These are phyloP conservation scores for Trisateles emortualis DNA, from an alignment of 2,888 invertebrate genomes.

Conservation along the genomic window DNA sequence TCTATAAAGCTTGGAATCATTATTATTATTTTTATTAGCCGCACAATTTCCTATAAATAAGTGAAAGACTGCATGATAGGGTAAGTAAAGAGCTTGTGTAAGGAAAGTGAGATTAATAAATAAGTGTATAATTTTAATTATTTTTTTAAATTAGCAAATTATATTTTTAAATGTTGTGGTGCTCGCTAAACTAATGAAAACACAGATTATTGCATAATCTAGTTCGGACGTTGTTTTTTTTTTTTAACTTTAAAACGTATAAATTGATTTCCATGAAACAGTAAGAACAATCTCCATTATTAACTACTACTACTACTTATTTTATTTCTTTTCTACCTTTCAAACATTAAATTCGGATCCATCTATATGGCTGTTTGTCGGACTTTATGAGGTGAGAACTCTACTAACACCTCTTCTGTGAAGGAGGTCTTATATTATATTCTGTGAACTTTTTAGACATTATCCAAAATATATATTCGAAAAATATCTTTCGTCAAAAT, in stretches of 20 bases:
- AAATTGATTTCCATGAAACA: not conserved
- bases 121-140: slow-evolving; percentile 55
- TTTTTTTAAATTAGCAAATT: slow-evolving; percentile 50
- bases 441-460: too few species aligned
- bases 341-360: too few species aligned
- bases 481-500: too few species aligned
- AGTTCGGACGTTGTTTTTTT: too few species aligned
- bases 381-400: too few species aligned
- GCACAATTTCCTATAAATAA: slow-evolving; percentile 34
- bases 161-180: slow-evolving; percentile 31
- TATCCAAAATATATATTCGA: too few species aligned
- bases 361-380: too few species aligned
- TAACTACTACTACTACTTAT: too few species aligned
- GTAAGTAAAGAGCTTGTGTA: slow-evolving; percentile 52
- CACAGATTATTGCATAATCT: not conserved
- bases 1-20: slow-evolving; percentile 40
- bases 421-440: too few species aligned
- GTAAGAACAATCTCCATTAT: too few species aligned
- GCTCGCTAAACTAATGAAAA: slow-evolving; percentile 14
- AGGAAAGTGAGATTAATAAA: slow-evolving; percentile 70
- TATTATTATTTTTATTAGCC: slow-evolving; percentile 22
- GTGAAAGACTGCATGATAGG: slow-evolving; percentile 58
- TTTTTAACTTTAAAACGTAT: not conserved
- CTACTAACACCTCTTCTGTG: too few species aligned
- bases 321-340: too few species aligned